Evolutionary conservation across 2,888 invertebrate species (phyloP), one percentile per base, ranked within the genome.

Genomic region (Linyphia triangularis): DNA sequence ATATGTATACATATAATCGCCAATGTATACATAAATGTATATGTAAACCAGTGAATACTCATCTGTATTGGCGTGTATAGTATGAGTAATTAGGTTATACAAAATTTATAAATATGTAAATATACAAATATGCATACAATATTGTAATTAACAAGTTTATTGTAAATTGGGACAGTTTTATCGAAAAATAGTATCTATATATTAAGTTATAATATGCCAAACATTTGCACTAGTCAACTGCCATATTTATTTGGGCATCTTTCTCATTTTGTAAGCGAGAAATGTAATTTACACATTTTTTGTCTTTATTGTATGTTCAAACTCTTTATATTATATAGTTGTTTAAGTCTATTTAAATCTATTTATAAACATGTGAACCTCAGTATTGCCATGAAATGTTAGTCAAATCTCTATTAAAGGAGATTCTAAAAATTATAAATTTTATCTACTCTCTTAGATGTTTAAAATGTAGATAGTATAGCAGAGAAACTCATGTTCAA

Each of bases 161-260:
- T 79, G 85, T 85, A 85, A 85, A 85, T 72, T 78, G n/a, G 51
- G 16, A 40, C 69, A 70, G 61, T 75, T 78, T 85, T 85, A 85
- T 69, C 70, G 85, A 78, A 77, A 63, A 85, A 70, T 77, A 78
- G 65, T 57, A 78, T 85, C 33, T 78, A 78, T 61, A 78, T 33
- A 37, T 78, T 69, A 61, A 85, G 69, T 85, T 85, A 61, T 81
- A 81, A 81, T 70, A 69, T 78, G 78, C 78, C 85, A 85, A 85
- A 85, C 33, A 51, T 65, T 67, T 77, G 77, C 85, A 85, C 85
- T 85, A 85, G 85, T 85, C 85, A 85, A 78, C 61, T 78, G 78
- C 85, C 75, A 78, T 75, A 61, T 82, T 59, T 59, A 43, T 75
- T 75, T 84, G 67, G 65, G 70, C 63, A 75, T 75, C 37, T 75